phyloP scores from a whole-genome alignment of 2,113 vertebrate genomes.

The Orthonyx spaldingii region DNA sequence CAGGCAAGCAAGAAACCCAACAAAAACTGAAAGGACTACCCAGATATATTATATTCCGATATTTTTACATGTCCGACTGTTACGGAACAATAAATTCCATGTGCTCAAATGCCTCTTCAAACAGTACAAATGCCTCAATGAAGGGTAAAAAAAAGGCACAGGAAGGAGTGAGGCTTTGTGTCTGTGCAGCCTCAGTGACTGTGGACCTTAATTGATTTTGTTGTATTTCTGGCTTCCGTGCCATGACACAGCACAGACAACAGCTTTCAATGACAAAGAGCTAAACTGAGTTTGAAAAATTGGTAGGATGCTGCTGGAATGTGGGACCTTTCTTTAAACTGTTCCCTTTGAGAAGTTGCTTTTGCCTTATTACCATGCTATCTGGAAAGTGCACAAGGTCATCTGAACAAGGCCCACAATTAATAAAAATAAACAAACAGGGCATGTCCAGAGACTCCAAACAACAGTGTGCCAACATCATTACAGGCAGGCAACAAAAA shows the following conservation, averaged over 20 bases:
- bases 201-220: neutral
- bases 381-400: neutral
- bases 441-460: neutral
- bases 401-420: neutral
- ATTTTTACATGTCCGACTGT: neutral
- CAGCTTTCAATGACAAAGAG: neutral
- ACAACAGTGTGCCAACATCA: neutral
- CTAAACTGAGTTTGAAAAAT: slow-evolving; percentile 13
- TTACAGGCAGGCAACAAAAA: neutral
- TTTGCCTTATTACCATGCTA: neutral
- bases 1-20: neutral
- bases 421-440: neutral
- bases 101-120: neutral
- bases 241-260: neutral
- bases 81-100: neutral
- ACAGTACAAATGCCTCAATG: neutral
- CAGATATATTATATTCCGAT: neutral
- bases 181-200: neutral
- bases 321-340: neutral
- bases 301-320: neutral
- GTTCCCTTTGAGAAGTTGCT: neutral
- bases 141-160: neutral
- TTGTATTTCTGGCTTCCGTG: neutral
- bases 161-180: neutral
- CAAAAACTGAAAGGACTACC: neutral